Evolutionary conservation across 2,888 invertebrate species (phyloP).

Genomic region (Pinctada fucata): DNA sequence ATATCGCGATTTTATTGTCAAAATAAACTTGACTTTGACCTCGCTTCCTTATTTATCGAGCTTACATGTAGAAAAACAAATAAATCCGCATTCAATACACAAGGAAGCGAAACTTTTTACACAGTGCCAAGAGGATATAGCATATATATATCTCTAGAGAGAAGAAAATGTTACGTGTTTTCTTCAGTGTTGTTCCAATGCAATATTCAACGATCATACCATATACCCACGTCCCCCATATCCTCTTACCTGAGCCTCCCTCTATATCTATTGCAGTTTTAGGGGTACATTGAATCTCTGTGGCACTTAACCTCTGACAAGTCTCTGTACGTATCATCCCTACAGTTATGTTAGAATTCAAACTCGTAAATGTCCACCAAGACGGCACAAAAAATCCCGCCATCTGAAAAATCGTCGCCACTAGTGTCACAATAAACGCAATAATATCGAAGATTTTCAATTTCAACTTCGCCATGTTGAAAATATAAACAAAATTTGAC

Average conservation of each 20-base stretch:
- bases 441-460: slow-evolving; percentile 21
- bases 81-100: too few relatives aligned
- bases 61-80: too few relatives aligned
- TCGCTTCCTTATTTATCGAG: too few relatives aligned
- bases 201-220: too few relatives aligned
- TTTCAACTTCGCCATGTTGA: slow-evolving; percentile 27
- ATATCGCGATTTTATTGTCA: too few relatives aligned
- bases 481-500: too few relatives aligned
- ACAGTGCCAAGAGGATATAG: too few relatives aligned
- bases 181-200: too few relatives aligned
- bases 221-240: background rate
- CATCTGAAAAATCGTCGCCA: slow-evolving; percentile 20
- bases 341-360: background rate
- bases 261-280: slow-evolving; percentile 31
- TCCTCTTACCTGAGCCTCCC: slow-evolving; percentile 27
- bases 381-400: slow-evolving; percentile 29
- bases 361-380: slow-evolving; percentile 25
- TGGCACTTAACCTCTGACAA: background rate
- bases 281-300: background rate
- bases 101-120: too few relatives aligned
- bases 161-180: too few relatives aligned
- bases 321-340: slow-evolving; percentile 23
- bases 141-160: too few relatives aligned
- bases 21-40: too few relatives aligned
- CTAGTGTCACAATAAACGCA: slow-evolving; percentile 21